phyloP scores from a whole-genome alignment of 2,113 vertebrate species.

The Peromyscus maniculatus region DNA sequence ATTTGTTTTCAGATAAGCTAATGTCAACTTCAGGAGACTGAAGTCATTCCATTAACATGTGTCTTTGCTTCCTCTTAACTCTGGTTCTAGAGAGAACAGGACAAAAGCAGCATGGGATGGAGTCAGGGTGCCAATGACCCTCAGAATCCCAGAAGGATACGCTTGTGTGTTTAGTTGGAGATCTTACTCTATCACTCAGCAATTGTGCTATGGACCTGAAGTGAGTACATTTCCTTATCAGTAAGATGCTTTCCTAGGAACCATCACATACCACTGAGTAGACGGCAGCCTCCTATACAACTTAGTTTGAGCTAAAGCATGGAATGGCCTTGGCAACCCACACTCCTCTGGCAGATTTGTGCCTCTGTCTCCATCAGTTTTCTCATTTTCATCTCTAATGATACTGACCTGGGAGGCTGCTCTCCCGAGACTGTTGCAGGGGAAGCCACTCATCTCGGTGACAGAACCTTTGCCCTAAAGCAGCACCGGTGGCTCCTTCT shows the following conservation, averaged over 20 bases:
- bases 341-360: slow-evolving; percentile 43
- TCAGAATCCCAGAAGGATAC: background rate
- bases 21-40: background rate
- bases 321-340: background rate
- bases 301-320: slow-evolving; percentile 1
- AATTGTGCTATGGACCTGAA: slow-evolving; percentile 38
- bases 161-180: background rate
- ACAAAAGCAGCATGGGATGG: background rate
- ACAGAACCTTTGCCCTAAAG: slow-evolving; percentile 70
- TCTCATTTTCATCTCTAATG: slow-evolving; percentile 82
- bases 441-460: slow-evolving; percentile 74
- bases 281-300: background rate
- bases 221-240: background rate
- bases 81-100: background rate
- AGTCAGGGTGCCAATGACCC: background rate
- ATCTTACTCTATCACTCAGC: background rate
- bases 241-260: background rate
- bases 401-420: slow-evolving; percentile 67
- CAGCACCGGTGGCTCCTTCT: slow-evolving; percentile 7
- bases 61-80: background rate
- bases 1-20: background rate
- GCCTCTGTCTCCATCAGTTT: slow-evolving; percentile 38
- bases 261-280: background rate
- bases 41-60: background rate
- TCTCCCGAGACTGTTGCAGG: slow-evolving; percentile 70